Evolutionary conservation across 2,797 vertebrate genomes (phyloP).

Genomic region (Poeciliopsis paucimaculata): DNA sequence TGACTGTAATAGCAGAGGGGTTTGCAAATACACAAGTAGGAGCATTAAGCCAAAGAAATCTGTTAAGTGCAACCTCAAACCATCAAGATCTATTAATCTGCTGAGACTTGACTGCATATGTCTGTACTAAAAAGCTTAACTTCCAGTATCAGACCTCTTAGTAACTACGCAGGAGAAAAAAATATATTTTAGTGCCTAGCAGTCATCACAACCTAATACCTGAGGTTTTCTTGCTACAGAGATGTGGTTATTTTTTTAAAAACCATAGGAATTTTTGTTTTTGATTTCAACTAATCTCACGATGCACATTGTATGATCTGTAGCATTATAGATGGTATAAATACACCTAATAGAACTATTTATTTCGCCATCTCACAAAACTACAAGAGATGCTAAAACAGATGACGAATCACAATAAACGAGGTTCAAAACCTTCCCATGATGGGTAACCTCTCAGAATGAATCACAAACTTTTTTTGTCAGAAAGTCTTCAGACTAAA

Average conservation of each 20-base stretch:
- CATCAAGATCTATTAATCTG: constrained; percentile 63
- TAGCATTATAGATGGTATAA: neutral
- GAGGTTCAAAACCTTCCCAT: constrained; percentile 5
- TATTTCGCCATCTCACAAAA: constrained; percentile 18
- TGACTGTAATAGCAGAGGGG: constrained; percentile 58
- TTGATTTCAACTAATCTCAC: constrained; percentile 13
- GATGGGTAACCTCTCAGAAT: neutral
- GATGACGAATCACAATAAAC: constrained; percentile 7
- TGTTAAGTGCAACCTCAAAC: constrained; percentile 51
- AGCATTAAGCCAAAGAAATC: constrained; percentile 55
- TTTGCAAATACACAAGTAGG: constrained; percentile 57
- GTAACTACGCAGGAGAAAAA: constrained; percentile 8
- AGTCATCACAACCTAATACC: neutral
- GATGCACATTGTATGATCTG: neutral
- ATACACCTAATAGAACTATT: neutral
- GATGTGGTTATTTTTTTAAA: neutral
- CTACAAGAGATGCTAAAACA: constrained; percentile 12
- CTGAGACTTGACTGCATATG: constrained; percentile 45
- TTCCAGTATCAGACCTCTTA: constrained; percentile 22
- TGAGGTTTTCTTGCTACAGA: neutral
- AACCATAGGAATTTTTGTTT: neutral
- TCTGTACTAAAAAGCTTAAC: constrained; percentile 36
- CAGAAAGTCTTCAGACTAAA: too few relatives aligned
- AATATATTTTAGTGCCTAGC: neutral
- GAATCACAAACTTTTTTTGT: neutral